Evolutionary conservation across 2,113 vertebrate genomes (phyloP).

Genomic region (Peromyscus californicus): DNA sequence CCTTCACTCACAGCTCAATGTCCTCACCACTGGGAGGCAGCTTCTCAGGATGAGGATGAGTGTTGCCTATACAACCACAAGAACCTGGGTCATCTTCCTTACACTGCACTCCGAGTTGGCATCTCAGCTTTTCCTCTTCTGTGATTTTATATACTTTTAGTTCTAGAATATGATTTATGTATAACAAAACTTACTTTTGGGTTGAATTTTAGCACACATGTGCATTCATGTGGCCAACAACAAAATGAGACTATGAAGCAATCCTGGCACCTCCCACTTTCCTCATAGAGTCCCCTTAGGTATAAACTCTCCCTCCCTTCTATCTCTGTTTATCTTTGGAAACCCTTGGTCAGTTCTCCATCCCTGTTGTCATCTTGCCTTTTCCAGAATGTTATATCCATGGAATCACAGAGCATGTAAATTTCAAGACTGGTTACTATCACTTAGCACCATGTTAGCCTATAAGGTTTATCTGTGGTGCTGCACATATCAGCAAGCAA

Average conservation of each 20-base stretch:
- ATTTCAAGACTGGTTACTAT: neutral
- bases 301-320: neutral
- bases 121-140: neutral
- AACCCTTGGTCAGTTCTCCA: neutral
- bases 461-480: neutral
- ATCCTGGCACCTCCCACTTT: neutral
- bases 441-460: neutral
- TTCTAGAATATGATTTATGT: neutral
- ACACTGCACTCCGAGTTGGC: neutral
- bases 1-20: neutral
- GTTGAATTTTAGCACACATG: neutral
- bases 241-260: neutral
- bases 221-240: neutral
- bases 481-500: neutral
- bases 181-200: neutral
- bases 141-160: neutral
- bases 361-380: neutral
- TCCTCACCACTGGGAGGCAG: neutral
- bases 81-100: neutral
- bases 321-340: neutral
- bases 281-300: neutral
- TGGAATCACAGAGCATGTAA: neutral
- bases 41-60: neutral
- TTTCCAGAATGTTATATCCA: neutral
- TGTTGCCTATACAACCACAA: neutral